Conservation (phyloP, 2,113 vertebrate species). For the Anoplopoma fimbria region DNA sequence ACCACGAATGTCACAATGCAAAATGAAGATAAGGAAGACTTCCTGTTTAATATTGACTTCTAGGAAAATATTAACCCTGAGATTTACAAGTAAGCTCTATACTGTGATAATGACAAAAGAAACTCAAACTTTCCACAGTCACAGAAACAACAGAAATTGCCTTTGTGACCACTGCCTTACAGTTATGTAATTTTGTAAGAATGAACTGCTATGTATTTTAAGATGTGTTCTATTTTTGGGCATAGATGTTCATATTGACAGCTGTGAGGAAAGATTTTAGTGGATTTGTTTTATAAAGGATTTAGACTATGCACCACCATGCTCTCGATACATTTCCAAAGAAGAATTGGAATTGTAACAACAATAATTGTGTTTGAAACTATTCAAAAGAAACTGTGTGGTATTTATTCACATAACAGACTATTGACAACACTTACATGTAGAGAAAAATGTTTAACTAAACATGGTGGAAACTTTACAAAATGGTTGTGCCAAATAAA, state of each 20-base stretch:
- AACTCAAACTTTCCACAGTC: not conserved
- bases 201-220: not conserved
- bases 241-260: not conserved
- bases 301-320: not conserved
- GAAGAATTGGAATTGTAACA: not conserved
- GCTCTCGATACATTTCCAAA: not conserved
- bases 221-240: not conserved
- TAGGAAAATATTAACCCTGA: not conserved
- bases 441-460: not conserved
- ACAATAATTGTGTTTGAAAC: not conserved
- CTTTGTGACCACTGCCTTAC: not conserved
- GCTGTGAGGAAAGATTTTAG: not conserved
- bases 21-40: constrained; percentile 84
- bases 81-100: not conserved
- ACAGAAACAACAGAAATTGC: not conserved
- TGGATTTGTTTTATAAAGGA: not conserved
- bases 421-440: not conserved
- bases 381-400: not conserved
- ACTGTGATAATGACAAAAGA: not conserved
- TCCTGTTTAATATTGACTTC: constrained; percentile 86
- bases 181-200: not conserved
- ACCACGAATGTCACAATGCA: constrained; percentile 9
- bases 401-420: not conserved
- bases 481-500: not conserved
- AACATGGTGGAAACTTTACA: not conserved